Percentiles rank a stretch among this genome's conserved stretches.
Evolutionary conservation across 1,140 invertebrate species (phyloP).

Genomic region (Bombus waltoni): DNA sequence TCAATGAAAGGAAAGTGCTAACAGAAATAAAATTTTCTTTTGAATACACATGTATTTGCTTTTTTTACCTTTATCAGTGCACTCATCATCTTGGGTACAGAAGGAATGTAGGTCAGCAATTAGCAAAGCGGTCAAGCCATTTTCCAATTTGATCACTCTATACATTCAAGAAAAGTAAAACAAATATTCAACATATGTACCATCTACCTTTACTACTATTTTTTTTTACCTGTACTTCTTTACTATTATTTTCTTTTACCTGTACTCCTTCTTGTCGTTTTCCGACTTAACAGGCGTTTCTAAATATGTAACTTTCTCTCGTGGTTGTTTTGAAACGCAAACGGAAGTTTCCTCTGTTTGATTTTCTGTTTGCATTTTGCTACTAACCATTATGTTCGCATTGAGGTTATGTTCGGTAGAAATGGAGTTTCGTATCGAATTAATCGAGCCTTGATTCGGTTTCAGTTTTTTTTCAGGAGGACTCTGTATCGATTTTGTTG

Average conservation of each 20-base stretch:
- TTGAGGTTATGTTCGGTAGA: slow-evolving; percentile 6
- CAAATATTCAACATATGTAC: not conserved
- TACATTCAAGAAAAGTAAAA: not conserved
- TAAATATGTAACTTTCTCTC: slow-evolving; percentile 63
- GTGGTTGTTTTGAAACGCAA: not conserved
- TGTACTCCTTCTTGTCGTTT: slow-evolving; percentile 85
- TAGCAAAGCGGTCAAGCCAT: slow-evolving; percentile 87
- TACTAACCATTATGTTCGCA: not conserved
- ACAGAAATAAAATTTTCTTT: not conserved
- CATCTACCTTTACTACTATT: not conserved
- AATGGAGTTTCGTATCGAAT: not conserved
- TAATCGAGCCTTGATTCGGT: slow-evolving; percentile 31
- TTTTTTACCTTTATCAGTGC: slow-evolving; percentile 30
- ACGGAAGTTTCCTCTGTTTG: not conserved
- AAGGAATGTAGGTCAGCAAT: slow-evolving; percentile 84
- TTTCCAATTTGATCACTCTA: slow-evolving; percentile 86
- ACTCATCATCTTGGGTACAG: slow-evolving; percentile 36
- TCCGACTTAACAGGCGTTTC: slow-evolving; percentile 83
- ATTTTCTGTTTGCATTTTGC: slow-evolving; percentile 16
- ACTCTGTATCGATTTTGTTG: slow-evolving; percentile 55
- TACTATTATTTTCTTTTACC: slow-evolving; percentile 59
- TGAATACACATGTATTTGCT: not conserved
- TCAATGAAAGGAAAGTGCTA: not conserved
- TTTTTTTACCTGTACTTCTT: slow-evolving; percentile 80
- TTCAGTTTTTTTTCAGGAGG: slow-evolving; percentile 56